Conservation (phyloP, 2,113 vertebrate genomes). For the Leptosomus discolor region DNA sequence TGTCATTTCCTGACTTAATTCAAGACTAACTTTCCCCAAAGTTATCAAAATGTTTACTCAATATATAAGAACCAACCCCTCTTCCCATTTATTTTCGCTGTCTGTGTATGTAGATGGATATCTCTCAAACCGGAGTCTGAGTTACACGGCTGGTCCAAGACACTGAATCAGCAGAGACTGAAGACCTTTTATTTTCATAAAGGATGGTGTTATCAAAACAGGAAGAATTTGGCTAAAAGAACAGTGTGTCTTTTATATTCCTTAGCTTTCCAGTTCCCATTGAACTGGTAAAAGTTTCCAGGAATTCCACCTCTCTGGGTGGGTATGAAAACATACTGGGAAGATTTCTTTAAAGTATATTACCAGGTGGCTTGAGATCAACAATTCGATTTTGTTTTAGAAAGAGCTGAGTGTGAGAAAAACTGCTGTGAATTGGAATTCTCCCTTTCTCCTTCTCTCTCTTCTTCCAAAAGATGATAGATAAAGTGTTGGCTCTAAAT, state of each 20-base stretch:
- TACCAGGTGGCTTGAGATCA: background rate
- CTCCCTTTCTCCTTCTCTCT: background rate
- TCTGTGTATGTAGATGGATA: background rate
- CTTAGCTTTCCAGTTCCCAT: background rate
- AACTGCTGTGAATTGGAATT: background rate
- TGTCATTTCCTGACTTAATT: background rate
- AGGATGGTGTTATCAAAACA: constrained; percentile 7
- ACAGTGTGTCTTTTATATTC: background rate
- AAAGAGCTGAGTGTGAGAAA: background rate
- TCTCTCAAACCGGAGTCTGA: background rate
- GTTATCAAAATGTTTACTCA: background rate
- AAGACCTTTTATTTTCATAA: background rate
- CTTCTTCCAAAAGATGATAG: background rate
- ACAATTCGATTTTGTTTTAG: background rate
- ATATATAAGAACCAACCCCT: background rate
- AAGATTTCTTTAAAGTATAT: background rate
- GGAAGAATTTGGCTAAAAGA: constrained; percentile 20
- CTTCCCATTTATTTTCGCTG: background rate
- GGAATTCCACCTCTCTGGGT: background rate
- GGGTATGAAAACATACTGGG: background rate
- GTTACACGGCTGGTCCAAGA: background rate
- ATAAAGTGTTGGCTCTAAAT: background rate
- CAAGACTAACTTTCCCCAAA: background rate
- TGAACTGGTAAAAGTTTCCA: background rate
- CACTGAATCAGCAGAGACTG: background rate